Percentiles rank a stretch among this genome's conserved stretches.
Conservation (phyloP, 2,888 invertebrate species). For the Philereme transversata region DNA sequence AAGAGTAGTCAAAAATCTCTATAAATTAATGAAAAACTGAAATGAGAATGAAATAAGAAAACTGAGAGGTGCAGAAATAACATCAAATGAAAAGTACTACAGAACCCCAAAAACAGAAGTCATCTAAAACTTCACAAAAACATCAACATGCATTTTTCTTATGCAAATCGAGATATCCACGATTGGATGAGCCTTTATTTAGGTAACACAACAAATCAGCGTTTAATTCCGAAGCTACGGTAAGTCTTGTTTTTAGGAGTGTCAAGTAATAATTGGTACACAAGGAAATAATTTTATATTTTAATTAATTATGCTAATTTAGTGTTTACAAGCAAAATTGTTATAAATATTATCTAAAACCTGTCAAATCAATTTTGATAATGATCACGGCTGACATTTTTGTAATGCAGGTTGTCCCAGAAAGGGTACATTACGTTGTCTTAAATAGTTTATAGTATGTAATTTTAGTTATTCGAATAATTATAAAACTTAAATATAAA, state of each 20-base stretch:
- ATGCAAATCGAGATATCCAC: slow-evolving; percentile 57
- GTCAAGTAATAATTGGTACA: slow-evolving; percentile 67
- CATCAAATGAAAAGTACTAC: neutral
- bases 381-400: slow-evolving; percentile 18
- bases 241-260: slow-evolving; percentile 76
- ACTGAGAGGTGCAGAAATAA: neutral
- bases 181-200: slow-evolving; percentile 55
- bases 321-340: slow-evolving; percentile 19
- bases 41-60: no score
- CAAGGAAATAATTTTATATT: slow-evolving; percentile 21
- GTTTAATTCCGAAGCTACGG: slow-evolving; percentile 61
- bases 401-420: slow-evolving; percentile 25
- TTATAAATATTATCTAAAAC: slow-evolving; percentile 4
- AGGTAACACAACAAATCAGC: slow-evolving; percentile 66
- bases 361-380: neutral
- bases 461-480: no score
- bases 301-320: slow-evolving; percentile 24
- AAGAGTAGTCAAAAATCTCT: neutral
- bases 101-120: neutral
- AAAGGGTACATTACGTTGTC: slow-evolving; percentile 8
- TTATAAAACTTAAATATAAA: no score
- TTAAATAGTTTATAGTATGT: no score
- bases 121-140: slow-evolving; percentile 1
- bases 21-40: no score
- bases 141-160: neutral